These are phyloP conservation scores for Eristalis pertinax DNA, from an alignment of 2,888 invertebrate species.

Conservation along the genomic window DNA sequence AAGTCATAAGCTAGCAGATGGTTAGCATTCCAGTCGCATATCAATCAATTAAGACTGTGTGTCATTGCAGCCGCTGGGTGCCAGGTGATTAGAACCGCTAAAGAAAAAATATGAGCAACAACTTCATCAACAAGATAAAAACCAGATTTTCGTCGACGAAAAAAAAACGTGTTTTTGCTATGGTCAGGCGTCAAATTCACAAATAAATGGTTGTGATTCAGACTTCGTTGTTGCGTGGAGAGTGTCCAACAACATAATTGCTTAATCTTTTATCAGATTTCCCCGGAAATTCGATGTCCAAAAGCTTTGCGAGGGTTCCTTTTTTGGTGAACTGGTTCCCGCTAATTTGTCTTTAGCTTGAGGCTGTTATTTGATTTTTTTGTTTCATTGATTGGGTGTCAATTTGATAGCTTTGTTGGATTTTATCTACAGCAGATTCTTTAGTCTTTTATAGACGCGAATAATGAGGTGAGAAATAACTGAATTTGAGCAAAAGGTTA, in stretches of 20 bases:
- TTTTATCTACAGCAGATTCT: too few species aligned
- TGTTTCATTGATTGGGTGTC: neutral
- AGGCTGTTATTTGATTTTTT: neutral
- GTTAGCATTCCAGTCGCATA: neutral
- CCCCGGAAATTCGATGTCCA: neutral
- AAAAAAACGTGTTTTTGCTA: neutral
- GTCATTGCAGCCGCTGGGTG: too few species aligned
- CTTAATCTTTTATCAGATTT: neutral
- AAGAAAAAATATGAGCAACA: neutral
- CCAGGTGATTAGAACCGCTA: too few species aligned
- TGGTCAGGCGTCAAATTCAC: neutral
- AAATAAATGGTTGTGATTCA: neutral
- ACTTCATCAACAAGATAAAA: neutral
- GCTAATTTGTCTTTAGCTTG: neutral
- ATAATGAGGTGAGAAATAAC: too few species aligned
- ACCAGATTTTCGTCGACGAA: neutral
- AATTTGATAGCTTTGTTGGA: neutral
- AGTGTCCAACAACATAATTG: neutral
- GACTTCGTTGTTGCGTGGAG: neutral
- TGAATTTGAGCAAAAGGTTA: too few species aligned
- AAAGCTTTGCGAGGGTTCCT: neutral
- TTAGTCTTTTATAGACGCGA: too few species aligned
- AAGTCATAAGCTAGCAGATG: neutral
- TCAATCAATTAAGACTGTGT: neutral
- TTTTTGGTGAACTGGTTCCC: neutral